A percentile compares a stretch with the other conserved stretches of the same genome.
Evolutionary conservation across 2,113 vertebrate species (phyloP).

Genomic region (Paradisaea rubra): DNA sequence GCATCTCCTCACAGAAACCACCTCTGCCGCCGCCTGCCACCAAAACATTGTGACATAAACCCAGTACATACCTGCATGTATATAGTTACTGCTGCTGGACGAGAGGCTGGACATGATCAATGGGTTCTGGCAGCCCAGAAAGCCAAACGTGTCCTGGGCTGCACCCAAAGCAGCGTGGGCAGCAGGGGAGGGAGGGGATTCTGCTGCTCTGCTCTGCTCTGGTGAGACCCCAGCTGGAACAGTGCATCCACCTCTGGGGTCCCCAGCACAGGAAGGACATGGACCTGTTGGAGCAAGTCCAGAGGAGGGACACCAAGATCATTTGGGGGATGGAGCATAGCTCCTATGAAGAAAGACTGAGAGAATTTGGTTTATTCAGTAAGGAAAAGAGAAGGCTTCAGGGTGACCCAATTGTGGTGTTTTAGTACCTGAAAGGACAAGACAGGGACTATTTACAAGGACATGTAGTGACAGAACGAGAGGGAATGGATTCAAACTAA

Average conservation of each 20-base stretch:
- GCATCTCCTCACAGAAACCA: neutral
- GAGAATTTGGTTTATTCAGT: neutral
- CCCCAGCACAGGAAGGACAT: neutral
- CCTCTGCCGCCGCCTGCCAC: accelerated
- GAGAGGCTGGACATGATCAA: neutral
- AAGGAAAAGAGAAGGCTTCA: neutral
- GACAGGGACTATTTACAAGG: neutral
- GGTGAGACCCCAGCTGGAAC: neutral
- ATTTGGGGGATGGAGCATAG: neutral
- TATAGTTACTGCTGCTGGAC: too few species aligned
- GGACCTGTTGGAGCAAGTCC: neutral
- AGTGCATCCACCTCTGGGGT: neutral
- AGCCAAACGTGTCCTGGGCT: neutral
- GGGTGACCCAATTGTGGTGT: neutral
- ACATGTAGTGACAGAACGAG: neutral
- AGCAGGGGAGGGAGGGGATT: neutral
- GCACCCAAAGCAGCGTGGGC: neutral
- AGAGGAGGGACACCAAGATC: neutral
- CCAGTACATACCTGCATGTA: neutral
- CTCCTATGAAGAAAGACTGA: neutral
- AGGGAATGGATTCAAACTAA: too few species aligned
- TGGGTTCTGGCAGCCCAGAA: neutral
- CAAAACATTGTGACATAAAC: neutral
- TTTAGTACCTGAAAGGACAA: neutral
- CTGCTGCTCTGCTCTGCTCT: neutral